Evolutionary conservation across 2,797 vertebrate species (phyloP).

Genomic region (Falco concolor): DNA sequence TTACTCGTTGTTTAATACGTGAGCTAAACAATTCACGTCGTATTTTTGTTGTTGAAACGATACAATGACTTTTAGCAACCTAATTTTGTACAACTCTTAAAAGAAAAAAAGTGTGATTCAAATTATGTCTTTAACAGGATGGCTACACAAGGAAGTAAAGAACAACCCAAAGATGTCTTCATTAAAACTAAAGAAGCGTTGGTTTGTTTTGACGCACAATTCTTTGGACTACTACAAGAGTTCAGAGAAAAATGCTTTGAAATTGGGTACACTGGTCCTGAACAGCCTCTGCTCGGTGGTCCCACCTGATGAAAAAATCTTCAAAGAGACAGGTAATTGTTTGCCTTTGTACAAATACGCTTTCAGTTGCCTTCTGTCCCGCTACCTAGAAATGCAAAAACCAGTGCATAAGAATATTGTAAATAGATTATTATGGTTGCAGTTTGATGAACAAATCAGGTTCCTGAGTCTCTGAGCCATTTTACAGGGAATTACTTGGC

Average conservation of each 20-base stretch:
- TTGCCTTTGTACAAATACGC: not conserved
- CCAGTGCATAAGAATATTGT: not conserved
- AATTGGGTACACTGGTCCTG: constrained; percentile 91
- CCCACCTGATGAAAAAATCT: constrained; percentile 89
- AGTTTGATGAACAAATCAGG: not conserved
- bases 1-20: not conserved
- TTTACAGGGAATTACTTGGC: not conserved
- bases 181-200: constrained; percentile 92
- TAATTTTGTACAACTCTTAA: not conserved
- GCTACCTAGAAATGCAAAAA: not conserved
- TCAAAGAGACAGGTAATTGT: constrained; percentile 88
- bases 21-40: not conserved
- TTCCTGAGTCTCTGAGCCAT: not conserved
- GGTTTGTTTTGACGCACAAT: constrained; percentile 97
- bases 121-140: constrained; percentile 75
- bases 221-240: constrained; percentile 98
- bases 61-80: not conserved
- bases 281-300: constrained; percentile 95
- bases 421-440: not conserved
- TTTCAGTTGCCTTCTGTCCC: not conserved
- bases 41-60: not conserved
- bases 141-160: constrained; percentile 94
- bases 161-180: constrained; percentile 84
- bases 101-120: not conserved
- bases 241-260: constrained; percentile 88